These are phyloP conservation scores for Plagiodera versicolora DNA, from an alignment of 2,888 invertebrate genomes.

Conservation along the genomic window DNA sequence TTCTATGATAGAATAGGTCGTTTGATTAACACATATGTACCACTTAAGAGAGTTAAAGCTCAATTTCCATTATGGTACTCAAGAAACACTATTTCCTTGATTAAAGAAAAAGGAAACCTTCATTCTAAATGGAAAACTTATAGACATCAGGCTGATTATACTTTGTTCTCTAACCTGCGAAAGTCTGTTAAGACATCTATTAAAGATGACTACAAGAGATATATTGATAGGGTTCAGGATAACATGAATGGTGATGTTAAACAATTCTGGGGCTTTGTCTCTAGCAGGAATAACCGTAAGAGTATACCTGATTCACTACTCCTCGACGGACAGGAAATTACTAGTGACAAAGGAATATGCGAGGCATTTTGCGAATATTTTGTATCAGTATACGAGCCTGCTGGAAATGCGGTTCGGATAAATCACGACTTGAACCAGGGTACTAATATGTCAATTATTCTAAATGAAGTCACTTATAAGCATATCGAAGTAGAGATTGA, in stretches of 20 bases:
- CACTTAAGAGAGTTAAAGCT: neutral
- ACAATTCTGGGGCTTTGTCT: constrained; percentile 1
- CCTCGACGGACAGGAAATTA: neutral
- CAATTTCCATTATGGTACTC: neutral
- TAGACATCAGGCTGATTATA: neutral
- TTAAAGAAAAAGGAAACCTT: neutral
- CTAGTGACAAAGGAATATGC: neutral
- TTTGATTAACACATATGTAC: neutral
- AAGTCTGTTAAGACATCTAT: neutral
- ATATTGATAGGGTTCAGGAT: neutral
- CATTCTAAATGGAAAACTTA: neutral
- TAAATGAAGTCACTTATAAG: neutral
- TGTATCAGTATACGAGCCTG: constrained; percentile 9
- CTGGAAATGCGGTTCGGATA: neutral
- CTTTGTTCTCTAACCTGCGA: neutral
- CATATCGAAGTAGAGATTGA: neutral
- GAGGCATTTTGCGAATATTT: constrained; percentile 3
- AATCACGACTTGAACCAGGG: neutral
- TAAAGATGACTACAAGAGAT: constrained; percentile 5
- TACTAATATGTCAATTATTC: neutral
- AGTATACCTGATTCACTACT: neutral
- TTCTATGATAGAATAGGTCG: constrained; percentile 2
- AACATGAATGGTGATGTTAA: neutral
- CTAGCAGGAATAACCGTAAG: neutral
- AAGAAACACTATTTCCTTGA: constrained; percentile 4